Evolutionary conservation across 2,113 vertebrate species (phyloP).

Genomic region (Tricholaema leucomelas): DNA sequence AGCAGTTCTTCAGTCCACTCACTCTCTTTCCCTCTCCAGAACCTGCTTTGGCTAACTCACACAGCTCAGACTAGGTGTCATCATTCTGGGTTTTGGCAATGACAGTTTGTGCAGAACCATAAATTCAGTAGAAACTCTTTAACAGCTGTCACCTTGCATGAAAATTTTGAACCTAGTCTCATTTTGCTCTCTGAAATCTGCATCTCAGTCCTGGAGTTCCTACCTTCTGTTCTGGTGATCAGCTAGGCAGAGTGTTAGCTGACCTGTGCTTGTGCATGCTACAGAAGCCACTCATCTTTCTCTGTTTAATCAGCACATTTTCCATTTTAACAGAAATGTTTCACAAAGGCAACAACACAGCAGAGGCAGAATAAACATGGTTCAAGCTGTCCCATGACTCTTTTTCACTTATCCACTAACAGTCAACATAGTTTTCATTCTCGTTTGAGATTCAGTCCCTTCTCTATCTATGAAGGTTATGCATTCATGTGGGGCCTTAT

Average conservation of each 20-base stretch:
- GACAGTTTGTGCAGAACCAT: background rate
- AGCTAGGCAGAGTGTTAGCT: background rate
- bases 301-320: background rate
- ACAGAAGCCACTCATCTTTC: background rate
- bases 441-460: background rate
- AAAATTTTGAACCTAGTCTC: background rate
- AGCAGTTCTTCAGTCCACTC: accelerated
- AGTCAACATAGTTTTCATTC: background rate
- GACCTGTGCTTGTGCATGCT: background rate
- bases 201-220: background rate
- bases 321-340: background rate
- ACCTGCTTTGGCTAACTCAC: background rate
- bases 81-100: background rate
- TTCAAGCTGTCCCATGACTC: background rate
- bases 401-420: background rate
- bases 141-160: background rate
- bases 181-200: background rate
- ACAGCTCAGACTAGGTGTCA: background rate
- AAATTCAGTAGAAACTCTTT: background rate
- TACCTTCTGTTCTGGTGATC: background rate
- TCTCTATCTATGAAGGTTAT: background rate
- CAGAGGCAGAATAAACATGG: background rate
- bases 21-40: background rate
- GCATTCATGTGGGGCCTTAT: background rate
- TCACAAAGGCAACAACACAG: background rate